Conservation (phyloP, 2,113 vertebrate species). For the Microcebus lehilahytsara region DNA sequence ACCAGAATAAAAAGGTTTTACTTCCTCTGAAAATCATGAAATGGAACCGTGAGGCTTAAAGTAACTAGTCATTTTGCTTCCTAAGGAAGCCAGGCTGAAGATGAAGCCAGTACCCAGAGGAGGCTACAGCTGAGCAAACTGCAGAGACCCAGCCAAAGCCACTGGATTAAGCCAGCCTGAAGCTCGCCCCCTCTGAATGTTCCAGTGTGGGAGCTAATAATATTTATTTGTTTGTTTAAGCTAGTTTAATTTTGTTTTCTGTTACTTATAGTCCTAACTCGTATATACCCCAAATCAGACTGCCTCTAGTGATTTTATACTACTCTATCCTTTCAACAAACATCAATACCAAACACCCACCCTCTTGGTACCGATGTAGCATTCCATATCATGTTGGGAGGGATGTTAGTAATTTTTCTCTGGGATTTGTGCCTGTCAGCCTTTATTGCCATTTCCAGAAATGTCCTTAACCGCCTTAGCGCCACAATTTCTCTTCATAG, state of each 20-base stretch:
- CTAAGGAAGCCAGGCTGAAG: not conserved
- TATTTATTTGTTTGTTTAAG: conserved; percentile 46
- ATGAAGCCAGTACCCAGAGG: not conserved
- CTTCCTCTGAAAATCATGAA: conserved; percentile 44
- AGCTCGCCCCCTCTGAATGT: not conserved
- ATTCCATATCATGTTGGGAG: not conserved
- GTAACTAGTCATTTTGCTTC: not conserved
- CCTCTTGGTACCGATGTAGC: not conserved
- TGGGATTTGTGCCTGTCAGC: not conserved
- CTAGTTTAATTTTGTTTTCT: conserved; percentile 49
- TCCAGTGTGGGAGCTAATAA: not conserved
- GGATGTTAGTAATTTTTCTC: not conserved
- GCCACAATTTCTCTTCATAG: not conserved
- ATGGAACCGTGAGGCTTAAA: not conserved
- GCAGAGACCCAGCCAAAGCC: not conserved
- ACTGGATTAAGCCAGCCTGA: not conserved
- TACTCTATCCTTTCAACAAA: not conserved
- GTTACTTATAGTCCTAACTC: conserved; percentile 38
- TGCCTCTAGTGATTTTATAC: not conserved
- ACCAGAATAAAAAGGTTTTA: not conserved
- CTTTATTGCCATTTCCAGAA: conserved; percentile 30
- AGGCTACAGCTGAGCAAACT: conserved; percentile 29
- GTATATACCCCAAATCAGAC: not conserved
- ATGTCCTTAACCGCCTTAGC: not conserved
- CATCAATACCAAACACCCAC: not conserved